Conservation (phyloP, 2,797 vertebrate species). For the Arrhamphus sclerolepis region DNA sequence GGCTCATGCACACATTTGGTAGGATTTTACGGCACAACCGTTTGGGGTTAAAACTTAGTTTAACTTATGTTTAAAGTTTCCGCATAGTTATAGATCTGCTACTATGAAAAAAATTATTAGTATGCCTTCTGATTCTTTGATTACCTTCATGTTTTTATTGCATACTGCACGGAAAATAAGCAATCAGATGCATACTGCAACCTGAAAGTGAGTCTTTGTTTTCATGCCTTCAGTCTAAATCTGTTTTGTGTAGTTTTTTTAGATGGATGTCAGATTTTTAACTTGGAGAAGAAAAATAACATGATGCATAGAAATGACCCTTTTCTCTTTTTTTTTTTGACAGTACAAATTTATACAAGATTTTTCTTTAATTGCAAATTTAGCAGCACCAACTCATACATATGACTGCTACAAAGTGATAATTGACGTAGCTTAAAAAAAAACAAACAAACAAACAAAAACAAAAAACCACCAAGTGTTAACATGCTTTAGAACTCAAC, state of each 20-base stretch:
- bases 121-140: too few species aligned
- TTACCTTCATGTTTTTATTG: too few species aligned
- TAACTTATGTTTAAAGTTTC: too few species aligned
- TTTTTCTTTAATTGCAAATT: conserved; percentile 35
- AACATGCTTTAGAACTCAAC: conserved; percentile 23
- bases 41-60: too few species aligned
- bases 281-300: conserved; percentile 29
- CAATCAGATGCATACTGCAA: too few species aligned
- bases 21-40: too few species aligned
- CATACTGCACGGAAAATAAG: too few species aligned
- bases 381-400: conserved; percentile 57
- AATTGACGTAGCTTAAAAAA: conserved; percentile 12
- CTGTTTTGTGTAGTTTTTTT: conserved; percentile 13
- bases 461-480: conserved; percentile 21
- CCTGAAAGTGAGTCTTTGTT: too few species aligned
- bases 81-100: too few species aligned
- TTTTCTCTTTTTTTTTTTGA: conserved; percentile 23
- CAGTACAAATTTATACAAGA: conserved; percentile 46
- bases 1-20: too few species aligned
- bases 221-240: neutral
- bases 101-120: too few species aligned
- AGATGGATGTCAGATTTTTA: neutral
- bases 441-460: conserved; percentile 34
- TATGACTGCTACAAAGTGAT: conserved; percentile 36
- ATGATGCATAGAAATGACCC: conserved; percentile 16